Conservation (phyloP, 2,113 vertebrate genomes). For the Bothrops jararaca region DNA sequence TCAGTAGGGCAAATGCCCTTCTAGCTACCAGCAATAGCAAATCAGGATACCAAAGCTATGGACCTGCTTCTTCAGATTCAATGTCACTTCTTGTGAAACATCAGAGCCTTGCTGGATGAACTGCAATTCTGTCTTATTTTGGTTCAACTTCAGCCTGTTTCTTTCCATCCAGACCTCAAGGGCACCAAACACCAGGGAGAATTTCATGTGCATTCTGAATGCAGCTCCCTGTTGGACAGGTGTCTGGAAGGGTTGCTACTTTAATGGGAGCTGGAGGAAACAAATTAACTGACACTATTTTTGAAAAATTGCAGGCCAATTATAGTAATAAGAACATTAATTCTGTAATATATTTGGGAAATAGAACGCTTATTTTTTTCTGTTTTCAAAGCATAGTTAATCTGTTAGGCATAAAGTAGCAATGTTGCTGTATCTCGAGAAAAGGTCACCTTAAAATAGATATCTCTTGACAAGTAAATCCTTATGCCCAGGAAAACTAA, state of each 20-base stretch:
- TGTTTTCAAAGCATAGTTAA: not conserved
- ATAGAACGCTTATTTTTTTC: not conserved
- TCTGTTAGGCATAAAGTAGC: not conserved
- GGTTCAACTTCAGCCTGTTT: not conserved
- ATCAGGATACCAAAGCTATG: not conserved
- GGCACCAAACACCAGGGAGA: not conserved
- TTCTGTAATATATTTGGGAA: not conserved
- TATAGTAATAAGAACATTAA: not conserved
- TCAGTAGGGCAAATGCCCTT: not conserved
- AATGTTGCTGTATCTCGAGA: not conserved
- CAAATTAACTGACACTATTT: not conserved
- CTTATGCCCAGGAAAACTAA: not conserved
- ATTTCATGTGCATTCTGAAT: not conserved
- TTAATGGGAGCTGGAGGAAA: not conserved
- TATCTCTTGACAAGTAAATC: not conserved
- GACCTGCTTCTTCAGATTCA: not conserved
- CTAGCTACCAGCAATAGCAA: not conserved
- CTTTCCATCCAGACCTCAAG: not conserved
- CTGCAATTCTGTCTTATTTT: not conserved
- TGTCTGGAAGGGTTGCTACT: not conserved
- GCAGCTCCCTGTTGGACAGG: not conserved
- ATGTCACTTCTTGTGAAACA: not conserved
- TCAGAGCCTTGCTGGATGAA: not conserved
- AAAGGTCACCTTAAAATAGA: conserved; percentile 20
- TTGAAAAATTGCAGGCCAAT: not conserved